A percentile compares a stretch with the other conserved stretches of the same genome.
phyloP scores from a whole-genome alignment of 2,797 vertebrate genomes.

The Mionectes olivaceus region DNA sequence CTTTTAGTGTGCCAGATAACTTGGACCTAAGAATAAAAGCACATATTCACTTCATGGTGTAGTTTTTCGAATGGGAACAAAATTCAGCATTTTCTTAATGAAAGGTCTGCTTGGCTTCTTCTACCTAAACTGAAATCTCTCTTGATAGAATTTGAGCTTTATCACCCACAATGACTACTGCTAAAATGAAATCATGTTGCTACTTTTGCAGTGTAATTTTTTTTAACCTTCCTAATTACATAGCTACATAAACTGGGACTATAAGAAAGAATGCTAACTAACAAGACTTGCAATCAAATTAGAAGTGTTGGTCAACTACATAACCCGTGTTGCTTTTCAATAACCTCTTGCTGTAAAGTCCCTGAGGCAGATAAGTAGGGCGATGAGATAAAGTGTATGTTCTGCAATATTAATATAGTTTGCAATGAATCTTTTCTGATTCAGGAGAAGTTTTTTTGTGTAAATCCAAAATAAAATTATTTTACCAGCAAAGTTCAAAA shows the following conservation, averaged over 20 bases:
- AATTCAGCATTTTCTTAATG: background rate
- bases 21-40: background rate
- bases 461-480: background rate
- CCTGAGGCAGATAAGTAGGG: background rate
- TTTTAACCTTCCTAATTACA: background rate
- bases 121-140: background rate
- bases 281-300: background rate
- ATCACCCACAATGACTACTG: background rate
- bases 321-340: background rate
- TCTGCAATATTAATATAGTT: background rate
- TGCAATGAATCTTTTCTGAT: background rate
- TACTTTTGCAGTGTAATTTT: background rate
- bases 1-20: background rate
- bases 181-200: background rate
- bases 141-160: background rate
- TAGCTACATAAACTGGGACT: background rate
- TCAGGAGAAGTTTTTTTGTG: background rate
- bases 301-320: background rate
- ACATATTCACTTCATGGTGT: background rate
- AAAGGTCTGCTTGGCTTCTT: background rate
- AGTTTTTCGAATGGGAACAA: background rate
- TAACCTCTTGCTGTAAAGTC: background rate
- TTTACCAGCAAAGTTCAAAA: background rate
- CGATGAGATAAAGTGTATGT: background rate
- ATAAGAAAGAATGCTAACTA: background rate